These are phyloP conservation scores for Xylocampa areola DNA, from an alignment of 2,888 invertebrate genomes.

Conservation along the genomic window DNA sequence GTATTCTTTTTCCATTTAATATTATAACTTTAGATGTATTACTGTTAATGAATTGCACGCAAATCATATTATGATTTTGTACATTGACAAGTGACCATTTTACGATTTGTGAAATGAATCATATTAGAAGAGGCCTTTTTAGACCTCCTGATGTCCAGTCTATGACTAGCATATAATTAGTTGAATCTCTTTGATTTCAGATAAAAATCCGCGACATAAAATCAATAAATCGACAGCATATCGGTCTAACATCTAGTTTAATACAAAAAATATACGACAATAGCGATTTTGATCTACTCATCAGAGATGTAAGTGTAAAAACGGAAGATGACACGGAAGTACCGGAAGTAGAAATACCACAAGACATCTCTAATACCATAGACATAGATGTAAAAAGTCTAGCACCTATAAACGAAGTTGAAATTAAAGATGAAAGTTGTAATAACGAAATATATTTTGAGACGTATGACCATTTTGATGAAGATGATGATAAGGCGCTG, in stretches of 20 bases:
- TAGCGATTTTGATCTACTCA: constrained; percentile 64
- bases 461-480: constrained; percentile 71
- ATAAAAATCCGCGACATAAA: constrained; percentile 74
- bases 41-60: no score
- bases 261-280: constrained; percentile 64
- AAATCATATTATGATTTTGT: no score
- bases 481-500: constrained; percentile 72
- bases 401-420: constrained; percentile 56
- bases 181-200: constrained; percentile 61
- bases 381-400: constrained; percentile 26
- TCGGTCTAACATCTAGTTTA: constrained; percentile 63
- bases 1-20: no score
- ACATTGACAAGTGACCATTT: no score
- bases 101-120: no score
- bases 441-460: constrained; percentile 76
- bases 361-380: background rate
- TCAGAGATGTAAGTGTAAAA: constrained; percentile 57
- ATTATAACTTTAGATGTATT: no score
- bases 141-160: no score
- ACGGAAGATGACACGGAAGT: no score
- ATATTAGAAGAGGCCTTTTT: no score
- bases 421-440: constrained; percentile 68
- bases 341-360: constrained; percentile 50
- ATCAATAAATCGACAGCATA: constrained; percentile 66
- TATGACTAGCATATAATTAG: no score